Conservation (phyloP, 2,113 vertebrate genomes). For the Rhea pennata region DNA sequence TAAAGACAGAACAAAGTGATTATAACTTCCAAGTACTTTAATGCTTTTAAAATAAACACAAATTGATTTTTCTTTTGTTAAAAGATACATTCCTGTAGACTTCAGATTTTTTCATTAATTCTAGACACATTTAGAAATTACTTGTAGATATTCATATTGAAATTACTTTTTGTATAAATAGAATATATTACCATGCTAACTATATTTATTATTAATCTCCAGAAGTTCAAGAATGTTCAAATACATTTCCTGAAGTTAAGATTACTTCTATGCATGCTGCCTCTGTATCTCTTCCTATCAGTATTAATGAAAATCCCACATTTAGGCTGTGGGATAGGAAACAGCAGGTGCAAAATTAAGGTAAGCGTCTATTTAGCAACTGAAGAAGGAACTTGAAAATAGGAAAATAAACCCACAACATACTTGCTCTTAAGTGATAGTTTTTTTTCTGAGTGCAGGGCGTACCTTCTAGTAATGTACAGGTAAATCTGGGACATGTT, state of each 20-base stretch:
- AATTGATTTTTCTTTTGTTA: neutral
- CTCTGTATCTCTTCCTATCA: neutral
- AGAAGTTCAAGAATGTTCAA: neutral
- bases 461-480: neutral
- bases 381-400: neutral
- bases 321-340: neutral
- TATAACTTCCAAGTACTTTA: neutral
- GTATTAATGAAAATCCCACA: neutral
- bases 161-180: neutral
- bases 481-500: neutral
- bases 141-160: neutral
- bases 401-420: neutral
- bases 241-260: neutral
- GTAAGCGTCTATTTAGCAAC: neutral
- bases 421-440: neutral
- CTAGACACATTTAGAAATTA: neutral
- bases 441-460: accelerated
- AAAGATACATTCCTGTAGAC: neutral
- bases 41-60: neutral
- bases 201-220: neutral
- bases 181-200: neutral
- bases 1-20: neutral
- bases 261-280: neutral
- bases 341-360: neutral
- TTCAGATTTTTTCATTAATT: neutral